Base-by-base conservation (phyloP, 1,140 invertebrate genomes). In the Drosophila mauritiana region DNA sequence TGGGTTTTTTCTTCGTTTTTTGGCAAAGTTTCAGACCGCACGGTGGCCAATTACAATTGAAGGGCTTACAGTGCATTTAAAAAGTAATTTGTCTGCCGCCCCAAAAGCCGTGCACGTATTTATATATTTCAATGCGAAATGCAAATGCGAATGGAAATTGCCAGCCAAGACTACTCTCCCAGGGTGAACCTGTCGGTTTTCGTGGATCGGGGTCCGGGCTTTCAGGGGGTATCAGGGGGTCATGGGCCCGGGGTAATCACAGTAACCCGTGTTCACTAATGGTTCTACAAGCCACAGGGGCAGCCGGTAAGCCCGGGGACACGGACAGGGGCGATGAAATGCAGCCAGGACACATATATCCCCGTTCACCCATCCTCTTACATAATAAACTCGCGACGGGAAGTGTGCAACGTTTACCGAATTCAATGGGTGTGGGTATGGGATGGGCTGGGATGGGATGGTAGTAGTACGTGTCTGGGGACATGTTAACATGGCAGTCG, bases 401-500 rank as follows among this genome's bases (percentile, higher is more conserved):
- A 77, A 65, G 73, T 81, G 68, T 81, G 79, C 80, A 84, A 64
- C 70, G 80, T 73, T 68, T 49, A 39, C 34, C 39, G 52, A 57
- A 42, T 56, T 57, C 64, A 56, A 64, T 39, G 49, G 63, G 63
- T 20, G 34, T 22, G 2, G 64, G 7, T 3, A 15, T 42, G 56
- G 74, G 58, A 22, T 20, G 20, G 27, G 6, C 1, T 43, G 42
- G 42, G 0, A 11, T 43, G 42, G 78, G 63, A 31, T 31, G 31
- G 53, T 46, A 46, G 22, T 25, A 46, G 74, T 85, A 88, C 83
- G 84, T 89, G 83, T 89, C 81, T 76, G 90, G 90, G 90, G 90
- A 91, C 90, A 91, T 91, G 90, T 91, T 91, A 91, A 91, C 90
- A 91, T 90, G 90, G 90, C 90, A 86, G 83, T 88, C 90, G 82